These are phyloP conservation scores for Chymomyza fuscimana DNA, from an alignment of 2,888 invertebrate genomes.

Conservation along the genomic window DNA sequence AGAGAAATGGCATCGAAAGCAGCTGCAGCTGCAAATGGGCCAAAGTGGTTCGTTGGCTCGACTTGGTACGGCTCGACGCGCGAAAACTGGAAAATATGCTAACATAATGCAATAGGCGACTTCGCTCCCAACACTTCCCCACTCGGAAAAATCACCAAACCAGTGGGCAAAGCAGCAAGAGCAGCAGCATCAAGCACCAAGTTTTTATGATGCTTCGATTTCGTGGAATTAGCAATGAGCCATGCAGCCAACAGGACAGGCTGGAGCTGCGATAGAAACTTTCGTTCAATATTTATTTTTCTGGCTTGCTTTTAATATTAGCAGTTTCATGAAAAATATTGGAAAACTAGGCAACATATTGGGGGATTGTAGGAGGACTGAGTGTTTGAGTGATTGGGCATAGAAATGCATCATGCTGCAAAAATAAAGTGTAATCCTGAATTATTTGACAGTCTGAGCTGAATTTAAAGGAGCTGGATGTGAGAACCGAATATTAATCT, in stretches of 20 bases:
- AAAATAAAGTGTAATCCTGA: neutral
- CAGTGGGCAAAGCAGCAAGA: no score
- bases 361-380: no score
- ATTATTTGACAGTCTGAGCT: neutral
- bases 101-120: conserved; percentile 49
- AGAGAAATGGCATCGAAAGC: conserved; percentile 12
- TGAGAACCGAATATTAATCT: no score
- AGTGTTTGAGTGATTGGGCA: neutral
- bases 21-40: conserved; percentile 26
- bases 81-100: conserved; percentile 60
- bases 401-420: neutral
- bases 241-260: conserved; percentile 21
- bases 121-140: neutral
- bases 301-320: conserved; percentile 50
- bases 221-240: conserved; percentile 76
- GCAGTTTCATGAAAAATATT: neutral
- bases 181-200: conserved; percentile 43
- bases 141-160: neutral
- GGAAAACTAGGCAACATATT: no score
- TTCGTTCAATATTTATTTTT: conserved; percentile 36
- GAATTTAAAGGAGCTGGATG: neutral
- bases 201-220: conserved; percentile 75
- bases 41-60: conserved; percentile 45
- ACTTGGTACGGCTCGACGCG: neutral
- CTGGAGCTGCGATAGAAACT: conserved; percentile 15